phyloP scores from a whole-genome alignment of 1,140 invertebrate genomes.

The Popillia japonica region DNA sequence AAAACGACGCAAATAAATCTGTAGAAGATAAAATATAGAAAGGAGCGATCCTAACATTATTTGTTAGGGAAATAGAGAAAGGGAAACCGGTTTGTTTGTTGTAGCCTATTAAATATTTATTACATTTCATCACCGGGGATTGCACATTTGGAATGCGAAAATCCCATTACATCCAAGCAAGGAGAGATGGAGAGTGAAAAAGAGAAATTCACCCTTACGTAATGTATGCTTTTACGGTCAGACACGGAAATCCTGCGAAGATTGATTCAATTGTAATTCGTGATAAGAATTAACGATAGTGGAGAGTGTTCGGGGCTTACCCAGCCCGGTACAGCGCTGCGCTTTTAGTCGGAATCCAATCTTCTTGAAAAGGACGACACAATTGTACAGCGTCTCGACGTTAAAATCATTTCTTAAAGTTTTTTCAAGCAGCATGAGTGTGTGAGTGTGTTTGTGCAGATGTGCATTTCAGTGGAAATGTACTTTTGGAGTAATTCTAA shows the following conservation, averaged over 20 bases:
- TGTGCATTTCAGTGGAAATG: conserved; percentile 4
- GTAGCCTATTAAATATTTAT: conserved; percentile 29
- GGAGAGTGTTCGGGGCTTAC: conserved; percentile 16
- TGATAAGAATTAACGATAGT: conserved; percentile 42
- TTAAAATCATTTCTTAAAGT: conserved; percentile 30
- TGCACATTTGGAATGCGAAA: background rate
- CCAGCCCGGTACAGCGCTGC: background rate
- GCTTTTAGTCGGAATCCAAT: conserved; percentile 29
- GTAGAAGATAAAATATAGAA: background rate
- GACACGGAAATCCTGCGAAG: conserved; percentile 30
- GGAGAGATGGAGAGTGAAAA: no score
- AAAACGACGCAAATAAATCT: background rate
- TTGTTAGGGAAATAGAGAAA: background rate
- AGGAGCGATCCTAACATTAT: background rate
- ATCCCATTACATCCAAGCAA: background rate
- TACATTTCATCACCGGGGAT: background rate
- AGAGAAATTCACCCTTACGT: background rate
- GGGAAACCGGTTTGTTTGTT: background rate
- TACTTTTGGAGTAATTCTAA: conserved; percentile 8
- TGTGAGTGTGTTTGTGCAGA: background rate
- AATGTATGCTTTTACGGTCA: conserved; percentile 35
- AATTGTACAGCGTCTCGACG: conserved; percentile 20
- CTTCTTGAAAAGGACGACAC: conserved; percentile 5
- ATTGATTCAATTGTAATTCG: conserved; percentile 44
- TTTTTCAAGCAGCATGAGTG: background rate